Evolutionary conservation across 2,797 vertebrate species (phyloP), one percentile per base, ranked within the genome.

Genomic region (Hydrolagus colliei): DNA sequence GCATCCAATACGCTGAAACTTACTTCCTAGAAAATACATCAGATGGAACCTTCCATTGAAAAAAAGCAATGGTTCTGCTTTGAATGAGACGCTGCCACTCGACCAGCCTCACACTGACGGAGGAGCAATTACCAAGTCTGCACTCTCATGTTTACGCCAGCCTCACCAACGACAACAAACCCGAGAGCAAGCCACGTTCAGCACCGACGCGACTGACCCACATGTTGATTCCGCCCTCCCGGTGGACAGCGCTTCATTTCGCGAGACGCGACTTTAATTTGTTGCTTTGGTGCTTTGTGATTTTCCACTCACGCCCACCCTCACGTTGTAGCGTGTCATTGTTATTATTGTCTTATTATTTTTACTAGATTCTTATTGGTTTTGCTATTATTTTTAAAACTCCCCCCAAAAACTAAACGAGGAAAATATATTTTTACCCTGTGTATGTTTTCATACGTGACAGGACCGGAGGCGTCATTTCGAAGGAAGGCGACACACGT

Each of bases 1-100:
- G 95, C 90, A 87, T 98, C 96, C 89, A 99, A 87, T 94, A 96
- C 96, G 87, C 95, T 97, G 88, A 98, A 98, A 92, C 92, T 96
- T 65, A 98, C 93, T 90, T 98, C 96, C 98, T 99, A 89, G 22
- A 88, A 91, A 68, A 68, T 41, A 65, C 3, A 82, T n/a, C 32
- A 52, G 41, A 52, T 52, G 41, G 41, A 52, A 52, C 1, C 41
- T 52, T 52, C 41, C 41, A 52, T 52, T 52, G 41, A 52, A 52
- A 52, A 6, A 52, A 52, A 52, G 6, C 41, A 52, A 52, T 52
- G 41, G 41, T 3, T 52, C 41, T 52, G 41, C 41, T 52, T 52
- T 52, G 41, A 3, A 52, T 52, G 41, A 52, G 41, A 3, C 6
- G 41, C 41, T 1, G 41, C 6, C 41, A 52, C 41, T 6, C 2